These are phyloP conservation scores for Rhingia campestris DNA, from an alignment of 2,888 invertebrate genomes.

Conservation along the genomic window DNA sequence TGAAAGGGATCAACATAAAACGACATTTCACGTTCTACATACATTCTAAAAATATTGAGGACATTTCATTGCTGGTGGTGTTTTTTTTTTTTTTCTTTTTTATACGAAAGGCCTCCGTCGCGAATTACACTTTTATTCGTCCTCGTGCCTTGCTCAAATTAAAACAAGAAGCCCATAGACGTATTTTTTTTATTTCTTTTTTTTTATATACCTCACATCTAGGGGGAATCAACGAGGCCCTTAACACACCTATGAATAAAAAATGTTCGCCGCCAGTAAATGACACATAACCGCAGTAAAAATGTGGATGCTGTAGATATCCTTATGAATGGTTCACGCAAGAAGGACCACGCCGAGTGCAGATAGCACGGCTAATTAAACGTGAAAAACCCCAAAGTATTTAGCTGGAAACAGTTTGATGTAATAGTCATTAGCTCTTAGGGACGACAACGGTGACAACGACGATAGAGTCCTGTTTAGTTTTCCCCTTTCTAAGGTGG, in stretches of 20 bases:
- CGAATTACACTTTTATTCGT: constrained; percentile 39
- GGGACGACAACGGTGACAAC: constrained; percentile 10
- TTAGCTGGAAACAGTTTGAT: constrained; percentile 62
- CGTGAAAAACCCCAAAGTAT: constrained; percentile 66
- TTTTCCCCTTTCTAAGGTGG: constrained; percentile 24
- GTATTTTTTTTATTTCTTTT: constrained; percentile 29
- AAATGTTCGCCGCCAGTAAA: constrained; percentile 61
- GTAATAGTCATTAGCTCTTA: constrained; percentile 57
- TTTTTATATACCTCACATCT: constrained; percentile 1
- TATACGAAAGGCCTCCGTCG: neutral
- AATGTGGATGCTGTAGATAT: constrained; percentile 6
- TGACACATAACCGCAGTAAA: constrained; percentile 50
- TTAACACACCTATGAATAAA: constrained; percentile 67
- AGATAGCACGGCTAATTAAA: constrained; percentile 70
- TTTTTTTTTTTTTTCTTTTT: neutral
- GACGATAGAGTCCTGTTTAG: constrained; percentile 33
- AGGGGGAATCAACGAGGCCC: constrained; percentile 31
- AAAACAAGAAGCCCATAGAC: constrained; percentile 37
- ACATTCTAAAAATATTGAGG: constrained; percentile 45
- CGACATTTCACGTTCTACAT: constrained; percentile 44
- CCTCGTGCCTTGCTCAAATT: constrained; percentile 35
- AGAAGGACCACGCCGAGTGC: constrained; percentile 56
- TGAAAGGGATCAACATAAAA: constrained; percentile 46
- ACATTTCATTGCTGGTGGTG: constrained; percentile 25
- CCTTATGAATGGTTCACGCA: constrained; percentile 61